These are phyloP conservation scores for Axea sp. DNA, from an alignment of 2,888 invertebrate genomes.

Conservation along the genomic window DNA sequence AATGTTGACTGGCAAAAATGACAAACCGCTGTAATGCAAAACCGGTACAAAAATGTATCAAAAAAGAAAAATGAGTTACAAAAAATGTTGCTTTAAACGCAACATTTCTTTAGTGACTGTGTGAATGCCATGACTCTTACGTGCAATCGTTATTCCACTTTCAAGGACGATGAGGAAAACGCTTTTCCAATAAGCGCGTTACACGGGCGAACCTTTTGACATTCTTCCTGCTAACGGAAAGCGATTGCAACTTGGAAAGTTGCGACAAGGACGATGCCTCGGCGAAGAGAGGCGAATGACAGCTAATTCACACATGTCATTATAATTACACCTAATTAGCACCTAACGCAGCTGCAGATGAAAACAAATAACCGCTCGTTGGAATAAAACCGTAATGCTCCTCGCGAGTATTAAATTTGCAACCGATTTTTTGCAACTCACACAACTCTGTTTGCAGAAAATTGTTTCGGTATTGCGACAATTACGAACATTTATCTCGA, in stretches of 20 bases:
- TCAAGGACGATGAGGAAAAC: slow-evolving; percentile 55
- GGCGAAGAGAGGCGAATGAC: slow-evolving; percentile 18
- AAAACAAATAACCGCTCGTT: slow-evolving; percentile 46
- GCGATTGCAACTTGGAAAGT: slow-evolving; percentile 52
- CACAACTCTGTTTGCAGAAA: too few relatives aligned
- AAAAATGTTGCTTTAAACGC: too few relatives aligned
- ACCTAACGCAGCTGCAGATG: slow-evolving; percentile 32
- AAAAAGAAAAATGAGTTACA: too few relatives aligned
- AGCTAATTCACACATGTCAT: slow-evolving; percentile 41
- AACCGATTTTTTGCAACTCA: too few relatives aligned
- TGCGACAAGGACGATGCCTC: slow-evolving; percentile 50
- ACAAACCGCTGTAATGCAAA: too few relatives aligned
- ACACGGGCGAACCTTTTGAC: slow-evolving; percentile 47
- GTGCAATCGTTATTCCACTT: slow-evolving; percentile 44
- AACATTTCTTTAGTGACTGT: too few relatives aligned
- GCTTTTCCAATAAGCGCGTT: slow-evolving; percentile 56
- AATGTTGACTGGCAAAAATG: too few relatives aligned
- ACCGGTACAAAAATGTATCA: too few relatives aligned
- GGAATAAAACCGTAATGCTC: slow-evolving; percentile 25
- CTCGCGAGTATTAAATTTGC: too few relatives aligned
- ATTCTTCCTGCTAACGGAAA: slow-evolving; percentile 59
- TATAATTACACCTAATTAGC: slow-evolving; percentile 51
- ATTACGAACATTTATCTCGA: too few relatives aligned
- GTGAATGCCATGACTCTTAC: slow-evolving; percentile 11
- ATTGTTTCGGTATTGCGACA: too few relatives aligned